Evolutionary conservation across 2,113 vertebrate genomes (phyloP).

Genomic region (Isichthys henryi): DNA sequence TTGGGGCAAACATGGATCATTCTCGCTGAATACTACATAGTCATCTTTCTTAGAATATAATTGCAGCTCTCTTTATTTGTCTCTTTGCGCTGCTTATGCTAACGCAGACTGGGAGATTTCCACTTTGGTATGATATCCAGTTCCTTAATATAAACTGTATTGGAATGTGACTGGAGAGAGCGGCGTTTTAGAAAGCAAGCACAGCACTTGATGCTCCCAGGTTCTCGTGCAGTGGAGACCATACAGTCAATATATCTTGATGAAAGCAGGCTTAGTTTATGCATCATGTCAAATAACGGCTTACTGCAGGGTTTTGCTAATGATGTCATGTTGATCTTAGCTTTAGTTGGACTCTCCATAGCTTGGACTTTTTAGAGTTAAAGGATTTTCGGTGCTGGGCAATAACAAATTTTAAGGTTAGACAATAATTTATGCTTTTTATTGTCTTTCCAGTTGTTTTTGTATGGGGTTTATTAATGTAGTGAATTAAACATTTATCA

Average conservation of each 20-base stretch:
- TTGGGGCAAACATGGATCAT: conserved; percentile 13
- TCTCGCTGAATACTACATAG: background rate
- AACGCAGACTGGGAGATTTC: background rate
- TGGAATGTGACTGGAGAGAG: background rate
- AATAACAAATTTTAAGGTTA: background rate
- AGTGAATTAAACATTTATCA: too few species aligned
- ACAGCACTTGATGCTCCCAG: background rate
- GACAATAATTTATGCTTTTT: background rate
- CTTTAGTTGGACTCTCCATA: background rate
- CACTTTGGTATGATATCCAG: background rate
- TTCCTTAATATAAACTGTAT: background rate
- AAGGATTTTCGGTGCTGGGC: background rate
- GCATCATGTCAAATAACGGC: background rate
- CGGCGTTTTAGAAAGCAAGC: background rate
- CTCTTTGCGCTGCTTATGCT: background rate
- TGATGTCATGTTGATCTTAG: background rate
- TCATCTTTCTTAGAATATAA: background rate
- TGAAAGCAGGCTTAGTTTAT: background rate
- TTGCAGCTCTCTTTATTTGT: background rate
- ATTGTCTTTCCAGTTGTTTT: background rate
- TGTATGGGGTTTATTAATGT: background rate
- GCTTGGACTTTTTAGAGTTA: background rate
- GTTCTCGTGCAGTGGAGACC: background rate
- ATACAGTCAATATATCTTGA: background rate
- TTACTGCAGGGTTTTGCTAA: background rate